phyloP scores from a whole-genome alignment of 2,888 invertebrate species.

The Cotesia congregata region DNA sequence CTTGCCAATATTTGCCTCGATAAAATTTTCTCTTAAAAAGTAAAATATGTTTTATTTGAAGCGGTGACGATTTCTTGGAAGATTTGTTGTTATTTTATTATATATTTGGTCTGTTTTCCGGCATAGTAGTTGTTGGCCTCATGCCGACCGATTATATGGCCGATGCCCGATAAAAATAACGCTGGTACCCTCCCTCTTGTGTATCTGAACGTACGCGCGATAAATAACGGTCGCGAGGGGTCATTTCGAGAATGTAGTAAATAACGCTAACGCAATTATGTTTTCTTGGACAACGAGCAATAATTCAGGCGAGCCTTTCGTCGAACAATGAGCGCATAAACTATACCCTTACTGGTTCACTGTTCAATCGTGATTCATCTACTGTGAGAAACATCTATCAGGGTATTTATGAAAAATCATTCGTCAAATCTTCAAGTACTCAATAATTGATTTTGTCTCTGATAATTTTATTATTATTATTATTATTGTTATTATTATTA shows the following conservation, averaged over 20 bases:
- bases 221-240: conserved; percentile 54
- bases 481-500: too few species aligned
- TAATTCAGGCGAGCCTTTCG: conserved; percentile 47
- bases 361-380: conserved; percentile 42
- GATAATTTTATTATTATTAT: too few species aligned
- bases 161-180: conserved; percentile 60
- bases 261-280: conserved; percentile 61
- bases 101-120: conserved; percentile 36
- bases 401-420: not conserved
- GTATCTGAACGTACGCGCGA: conserved; percentile 48
- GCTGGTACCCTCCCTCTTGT: conserved; percentile 44
- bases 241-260: conserved; percentile 54
- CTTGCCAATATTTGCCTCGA: conserved; percentile 47
- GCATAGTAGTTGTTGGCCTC: conserved; percentile 45
- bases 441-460: not conserved
- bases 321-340: conserved; percentile 45
- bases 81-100: conserved; percentile 1
- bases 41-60: not conserved
- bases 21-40: conserved; percentile 37
- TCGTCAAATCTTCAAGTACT: not conserved
- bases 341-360: conserved; percentile 28
- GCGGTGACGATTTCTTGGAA: not conserved
- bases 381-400: conserved; percentile 26
- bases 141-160: conserved; percentile 55
- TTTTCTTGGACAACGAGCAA: conserved; percentile 48